A percentile compares a stretch with the other conserved stretches of the same genome.
Evolutionary conservation across 2,797 vertebrate species (phyloP).

Genomic region (Ceryle rudis): DNA sequence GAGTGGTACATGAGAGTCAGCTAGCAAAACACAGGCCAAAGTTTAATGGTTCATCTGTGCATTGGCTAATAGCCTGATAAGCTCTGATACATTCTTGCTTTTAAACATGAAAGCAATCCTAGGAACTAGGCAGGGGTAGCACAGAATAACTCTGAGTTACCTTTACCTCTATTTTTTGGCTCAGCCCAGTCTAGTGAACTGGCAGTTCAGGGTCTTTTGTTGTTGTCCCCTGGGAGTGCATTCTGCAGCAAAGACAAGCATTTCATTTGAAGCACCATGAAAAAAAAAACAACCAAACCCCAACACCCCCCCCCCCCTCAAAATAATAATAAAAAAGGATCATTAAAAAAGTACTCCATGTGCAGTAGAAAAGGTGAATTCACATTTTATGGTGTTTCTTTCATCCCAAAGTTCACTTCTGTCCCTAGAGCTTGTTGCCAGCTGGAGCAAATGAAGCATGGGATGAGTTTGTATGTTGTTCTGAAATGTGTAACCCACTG

Average conservation of each 20-base stretch:
- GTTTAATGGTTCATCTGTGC: neutral
- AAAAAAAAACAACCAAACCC: neutral
- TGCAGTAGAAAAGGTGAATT: neutral
- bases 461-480: constrained; percentile 3
- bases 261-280: neutral
- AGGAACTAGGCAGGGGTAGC: too few species aligned
- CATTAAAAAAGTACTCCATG: neutral
- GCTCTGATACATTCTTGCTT: neutral
- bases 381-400: neutral
- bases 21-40: neutral
- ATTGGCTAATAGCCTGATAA: neutral
- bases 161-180: neutral
- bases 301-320: too few species aligned
- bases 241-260: neutral
- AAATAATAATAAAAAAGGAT: too few species aligned
- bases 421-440: neutral
- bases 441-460: constrained; percentile 53
- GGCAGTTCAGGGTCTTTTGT: neutral
- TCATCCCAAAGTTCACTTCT: neutral
- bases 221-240: fast-evolving
- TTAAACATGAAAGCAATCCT: neutral
- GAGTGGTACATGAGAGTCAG: fast-evolving
- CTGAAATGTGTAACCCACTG: neutral
- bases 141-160: neutral
- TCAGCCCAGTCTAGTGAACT: neutral